These are phyloP conservation scores for Campoletis sonorensis DNA, from an alignment of 1,140 invertebrate genomes.

Conservation along the genomic window DNA sequence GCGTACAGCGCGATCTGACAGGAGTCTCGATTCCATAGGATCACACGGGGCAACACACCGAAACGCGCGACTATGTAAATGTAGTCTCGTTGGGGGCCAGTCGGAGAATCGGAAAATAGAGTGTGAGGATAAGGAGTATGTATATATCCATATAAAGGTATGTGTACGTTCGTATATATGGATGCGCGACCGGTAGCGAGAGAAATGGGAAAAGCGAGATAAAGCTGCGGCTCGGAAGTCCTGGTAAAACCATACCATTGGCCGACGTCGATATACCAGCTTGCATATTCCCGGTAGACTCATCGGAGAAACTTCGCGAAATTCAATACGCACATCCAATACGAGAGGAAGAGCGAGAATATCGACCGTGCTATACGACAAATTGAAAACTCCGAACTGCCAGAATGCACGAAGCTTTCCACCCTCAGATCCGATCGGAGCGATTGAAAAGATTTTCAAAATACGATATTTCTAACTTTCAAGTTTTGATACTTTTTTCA, in stretches of 20 bases:
- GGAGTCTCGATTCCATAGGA: conserved; percentile 39
- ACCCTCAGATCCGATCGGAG: not conserved
- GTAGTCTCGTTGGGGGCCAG: conserved; percentile 34
- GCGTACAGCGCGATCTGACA: conserved; percentile 31
- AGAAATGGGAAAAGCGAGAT: conserved; percentile 24
- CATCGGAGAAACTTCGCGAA: conserved; percentile 28
- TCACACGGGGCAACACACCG: not conserved
- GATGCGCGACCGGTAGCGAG: conserved; percentile 16
- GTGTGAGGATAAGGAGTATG: conserved; percentile 21
- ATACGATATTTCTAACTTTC: not conserved
- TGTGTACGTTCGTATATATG: not conserved
- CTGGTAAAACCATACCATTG: conserved; percentile 28
- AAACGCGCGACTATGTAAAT: conserved; percentile 42
- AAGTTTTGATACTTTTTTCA: not conserved
- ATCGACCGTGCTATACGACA: conserved; percentile 21
- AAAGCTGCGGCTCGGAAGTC: conserved; percentile 17
- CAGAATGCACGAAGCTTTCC: not conserved
- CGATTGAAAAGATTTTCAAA: not conserved
- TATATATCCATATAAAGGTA: not conserved
- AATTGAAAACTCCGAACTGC: conserved; percentile 30
- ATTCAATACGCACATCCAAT: conserved; percentile 39
- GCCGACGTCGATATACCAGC: not conserved
- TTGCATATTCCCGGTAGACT: conserved; percentile 23
- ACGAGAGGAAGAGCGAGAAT: not conserved
- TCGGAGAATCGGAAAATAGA: conserved; percentile 18